Evolutionary conservation across 2,888 invertebrate genomes (phyloP).

Genomic region (Synanthedon tipuliformis): DNA sequence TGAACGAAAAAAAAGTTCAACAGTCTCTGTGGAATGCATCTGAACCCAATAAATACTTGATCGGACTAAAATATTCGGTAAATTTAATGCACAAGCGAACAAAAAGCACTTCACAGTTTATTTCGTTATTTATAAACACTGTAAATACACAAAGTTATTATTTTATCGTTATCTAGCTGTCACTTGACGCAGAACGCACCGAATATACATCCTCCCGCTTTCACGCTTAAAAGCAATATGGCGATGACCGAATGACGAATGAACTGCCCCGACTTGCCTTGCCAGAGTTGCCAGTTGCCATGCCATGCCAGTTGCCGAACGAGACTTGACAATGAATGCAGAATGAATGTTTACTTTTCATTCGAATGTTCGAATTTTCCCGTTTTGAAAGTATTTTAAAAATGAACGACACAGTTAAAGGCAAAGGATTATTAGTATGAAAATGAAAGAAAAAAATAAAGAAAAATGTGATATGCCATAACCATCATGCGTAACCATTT

Average conservation of each 20-base stretch:
- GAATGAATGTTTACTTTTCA: too few species aligned
- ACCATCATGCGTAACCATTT: too few species aligned
- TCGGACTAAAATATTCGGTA: background rate
- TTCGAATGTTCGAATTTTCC: too few species aligned
- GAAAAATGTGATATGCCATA: too few species aligned
- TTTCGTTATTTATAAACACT: constrained; percentile 17
- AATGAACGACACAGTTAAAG: too few species aligned
- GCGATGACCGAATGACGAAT: constrained; percentile 2
- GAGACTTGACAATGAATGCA: too few species aligned
- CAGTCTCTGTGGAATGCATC: constrained; percentile 65
- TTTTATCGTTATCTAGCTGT: constrained; percentile 50
- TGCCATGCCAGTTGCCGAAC: too few species aligned
- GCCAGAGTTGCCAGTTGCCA: too few species aligned
- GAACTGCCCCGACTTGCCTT: too few species aligned
- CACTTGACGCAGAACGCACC: constrained; percentile 40
- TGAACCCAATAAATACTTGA: constrained; percentile 25
- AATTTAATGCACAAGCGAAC: constrained; percentile 5
- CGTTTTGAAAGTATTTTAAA: too few species aligned
- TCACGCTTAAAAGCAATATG: constrained; percentile 52
- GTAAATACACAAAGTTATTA: constrained; percentile 27
- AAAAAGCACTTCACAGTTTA: constrained; percentile 33
- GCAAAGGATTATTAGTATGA: too few species aligned
- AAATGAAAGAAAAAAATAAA: too few species aligned
- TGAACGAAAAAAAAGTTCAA: constrained; percentile 58
- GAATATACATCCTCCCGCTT: constrained; percentile 25